These are phyloP conservation scores for Parasteatoda tepidariorum DNA, from an alignment of 1,140 invertebrate species.

Conservation along the genomic window DNA sequence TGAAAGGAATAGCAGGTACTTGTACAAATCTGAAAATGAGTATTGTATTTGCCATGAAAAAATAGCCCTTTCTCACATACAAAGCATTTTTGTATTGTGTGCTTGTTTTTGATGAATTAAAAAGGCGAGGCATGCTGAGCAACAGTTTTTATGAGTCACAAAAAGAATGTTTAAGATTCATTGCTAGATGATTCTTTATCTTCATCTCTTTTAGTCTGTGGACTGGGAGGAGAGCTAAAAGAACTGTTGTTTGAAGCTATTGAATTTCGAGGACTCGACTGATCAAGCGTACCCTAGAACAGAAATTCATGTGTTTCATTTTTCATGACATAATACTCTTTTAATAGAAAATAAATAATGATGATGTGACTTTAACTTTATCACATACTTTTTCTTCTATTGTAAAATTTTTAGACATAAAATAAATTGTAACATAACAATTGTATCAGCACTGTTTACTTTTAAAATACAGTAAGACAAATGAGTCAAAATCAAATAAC, in stretches of 20 bases:
- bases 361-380: background rate
- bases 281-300: conserved; percentile 67
- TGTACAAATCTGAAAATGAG: background rate
- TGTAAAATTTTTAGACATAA: no score
- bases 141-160: background rate
- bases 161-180: conserved; percentile 42
- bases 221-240: conserved; percentile 59
- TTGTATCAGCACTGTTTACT: no score
- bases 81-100: background rate
- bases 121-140: background rate
- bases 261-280: conserved; percentile 77
- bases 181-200: conserved; percentile 70
- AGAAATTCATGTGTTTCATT: background rate
- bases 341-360: background rate
- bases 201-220: conserved; percentile 52
- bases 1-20: background rate
- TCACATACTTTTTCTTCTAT: no score
- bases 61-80: background rate
- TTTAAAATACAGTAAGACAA: no score
- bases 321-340: background rate
- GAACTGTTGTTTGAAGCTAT: conserved; percentile 84
- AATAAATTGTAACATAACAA: no score
- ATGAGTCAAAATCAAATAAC: background rate
- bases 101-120: background rate
- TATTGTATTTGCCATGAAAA: background rate